phyloP scores from a whole-genome alignment of 2,113 vertebrate genomes.

The Tiliqua scincoides region DNA sequence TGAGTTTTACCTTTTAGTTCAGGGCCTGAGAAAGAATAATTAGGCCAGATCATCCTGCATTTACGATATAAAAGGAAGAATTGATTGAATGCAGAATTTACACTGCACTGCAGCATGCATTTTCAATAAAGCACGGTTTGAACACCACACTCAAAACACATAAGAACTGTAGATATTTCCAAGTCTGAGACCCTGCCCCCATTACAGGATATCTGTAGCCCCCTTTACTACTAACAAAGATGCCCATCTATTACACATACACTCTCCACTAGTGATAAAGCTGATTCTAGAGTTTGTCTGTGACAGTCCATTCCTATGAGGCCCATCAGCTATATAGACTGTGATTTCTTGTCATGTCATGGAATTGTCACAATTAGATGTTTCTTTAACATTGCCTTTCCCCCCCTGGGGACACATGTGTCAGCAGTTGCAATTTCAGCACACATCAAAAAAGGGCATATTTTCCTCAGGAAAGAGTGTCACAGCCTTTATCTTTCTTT shows the following conservation, averaged over 20 bases:
- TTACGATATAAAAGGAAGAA: slow-evolving; percentile 51
- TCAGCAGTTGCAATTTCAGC: slow-evolving; percentile 18
- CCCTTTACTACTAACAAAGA: accelerated
- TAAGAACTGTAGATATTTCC: neutral
- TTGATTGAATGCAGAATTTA: slow-evolving; percentile 39
- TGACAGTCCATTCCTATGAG: neutral
- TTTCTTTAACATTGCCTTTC: slow-evolving; percentile 12
- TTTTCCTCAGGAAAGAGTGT: neutral
- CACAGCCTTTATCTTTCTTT: neutral
- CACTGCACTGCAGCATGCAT: slow-evolving; percentile 23
- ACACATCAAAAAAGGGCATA: slow-evolving; percentile 38
- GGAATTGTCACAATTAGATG: slow-evolving; percentile 41
- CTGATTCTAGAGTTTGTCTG: accelerated
- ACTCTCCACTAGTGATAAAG: slow-evolving; percentile 31
- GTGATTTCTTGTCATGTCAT: slow-evolving; percentile 47
- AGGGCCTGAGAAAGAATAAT: slow-evolving; percentile 34
- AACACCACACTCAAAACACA: slow-evolving; percentile 16
- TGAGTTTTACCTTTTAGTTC: slow-evolving; percentile 45
- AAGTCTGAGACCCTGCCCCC: neutral
- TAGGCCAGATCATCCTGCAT: slow-evolving; percentile 31
- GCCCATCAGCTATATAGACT: neutral
- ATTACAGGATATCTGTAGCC: neutral
- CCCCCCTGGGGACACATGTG: slow-evolving; percentile 34
- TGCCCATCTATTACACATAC: neutral
- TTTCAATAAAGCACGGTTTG: neutral